These are phyloP conservation scores for Melanotaenia parkinsoni DNA, from an alignment of 2,797 vertebrate genomes.

Conservation along the genomic window DNA sequence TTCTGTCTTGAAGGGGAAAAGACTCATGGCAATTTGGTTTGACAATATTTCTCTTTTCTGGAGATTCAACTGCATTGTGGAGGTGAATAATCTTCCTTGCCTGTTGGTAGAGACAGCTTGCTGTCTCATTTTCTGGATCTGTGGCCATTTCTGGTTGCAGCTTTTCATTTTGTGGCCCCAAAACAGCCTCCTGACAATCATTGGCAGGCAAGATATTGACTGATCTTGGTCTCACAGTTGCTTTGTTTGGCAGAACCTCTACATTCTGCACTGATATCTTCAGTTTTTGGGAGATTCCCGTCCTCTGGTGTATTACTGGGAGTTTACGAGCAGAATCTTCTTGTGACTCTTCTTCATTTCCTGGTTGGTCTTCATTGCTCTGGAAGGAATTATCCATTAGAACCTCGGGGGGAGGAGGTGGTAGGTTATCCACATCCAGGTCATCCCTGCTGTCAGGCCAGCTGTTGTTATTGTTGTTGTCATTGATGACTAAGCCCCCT, in stretches of 20 bases:
- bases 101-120: slow-evolving; percentile 73
- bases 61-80: slow-evolving; percentile 69
- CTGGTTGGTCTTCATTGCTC: slow-evolving; percentile 35
- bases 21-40: slow-evolving; percentile 14
- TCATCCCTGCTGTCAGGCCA: slow-evolving; percentile 69
- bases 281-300: slow-evolving; percentile 78
- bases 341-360: slow-evolving; percentile 32
- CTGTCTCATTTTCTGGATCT: slow-evolving; percentile 52
- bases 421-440: slow-evolving; percentile 84
- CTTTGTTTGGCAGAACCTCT: slow-evolving; percentile 84
- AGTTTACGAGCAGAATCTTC: slow-evolving; percentile 20
- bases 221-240: slow-evolving; percentile 33
- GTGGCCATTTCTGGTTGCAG: slow-evolving; percentile 51
- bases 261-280: slow-evolving; percentile 82
- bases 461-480: slow-evolving; percentile 79
- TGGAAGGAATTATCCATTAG: slow-evolving; percentile 88
- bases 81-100: slow-evolving; percentile 83
- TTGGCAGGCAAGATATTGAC: slow-evolving; percentile 28
- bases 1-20: slow-evolving; percentile 15
- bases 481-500: slow-evolving; percentile 64
- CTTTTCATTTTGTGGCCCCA: slow-evolving; percentile 28
- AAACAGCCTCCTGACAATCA: slow-evolving; percentile 40
- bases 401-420: slow-evolving; percentile 92
- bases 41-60: slow-evolving; percentile 28
- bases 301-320: slow-evolving; percentile 54